Base-by-base conservation (phyloP, 2,797 vertebrate species). In the Sus cebifrons region DNA sequence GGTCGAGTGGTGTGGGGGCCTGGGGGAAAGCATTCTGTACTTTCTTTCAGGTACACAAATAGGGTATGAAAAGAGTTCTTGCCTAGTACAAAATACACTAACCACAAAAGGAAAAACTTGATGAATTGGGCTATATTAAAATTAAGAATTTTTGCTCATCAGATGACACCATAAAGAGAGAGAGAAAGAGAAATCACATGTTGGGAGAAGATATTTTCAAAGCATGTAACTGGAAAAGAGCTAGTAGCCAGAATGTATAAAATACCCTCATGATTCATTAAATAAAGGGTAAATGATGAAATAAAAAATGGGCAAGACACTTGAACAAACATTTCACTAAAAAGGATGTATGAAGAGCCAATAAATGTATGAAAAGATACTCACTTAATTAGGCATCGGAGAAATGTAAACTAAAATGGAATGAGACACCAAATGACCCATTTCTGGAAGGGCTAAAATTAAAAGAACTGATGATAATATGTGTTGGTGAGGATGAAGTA, bases 161-260 rank as follows among this genome's bases (percentile, higher is more conserved):
- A 94, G 75, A 95, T 49, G 13, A 84, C 23, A 77, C 21, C 10
- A 90, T 20, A 2, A 86, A 62, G 3, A 81, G 65, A 74, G 23
- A 78, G 32, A 94, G 92, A 91, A 86, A 86, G 23, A 83, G 3
- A 86, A 71, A 21, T 23, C 67, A 91, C 11, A 29, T 44, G 54
- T 23, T 52, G 17, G n/a, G 27, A 89, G n/a, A 56, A 88, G 8
- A 75, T 65, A 88, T 27, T 71, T 71, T 29, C 9, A 82, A 88
- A 95, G 65, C 15, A 49, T 68, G 17, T 90, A 75, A 65, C 5
- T 75, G 13, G 32, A 13, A 94, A 67, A 91, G 23, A 32, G 12
- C 23, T 86, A 65, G 40, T 40, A 67, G 52, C 12, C 49, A 56
- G 21, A 94, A 91, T 65, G 86, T 60, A 70, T 60, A 90, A 94